Evolutionary conservation across 2,888 invertebrate genomes (phyloP), one percentile per base, ranked within the genome.

Genomic region (Cephus sareptanus): DNA sequence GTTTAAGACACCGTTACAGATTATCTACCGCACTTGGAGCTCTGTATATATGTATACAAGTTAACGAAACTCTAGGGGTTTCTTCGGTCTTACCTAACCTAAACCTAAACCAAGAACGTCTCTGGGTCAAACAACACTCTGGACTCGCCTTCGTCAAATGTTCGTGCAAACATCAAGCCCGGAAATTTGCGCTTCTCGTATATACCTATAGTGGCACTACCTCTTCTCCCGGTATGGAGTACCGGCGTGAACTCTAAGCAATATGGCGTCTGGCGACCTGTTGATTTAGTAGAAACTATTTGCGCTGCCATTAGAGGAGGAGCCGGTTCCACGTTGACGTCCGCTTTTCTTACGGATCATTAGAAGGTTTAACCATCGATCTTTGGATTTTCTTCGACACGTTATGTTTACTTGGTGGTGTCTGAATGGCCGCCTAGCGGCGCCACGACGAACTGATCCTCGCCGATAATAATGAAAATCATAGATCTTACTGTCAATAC

Each of bases 241-340:
- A 77, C 77, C 79, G 79, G 79, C 68, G 77, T 80, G 79, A 81
- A 81, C 80, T 83, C 79, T 79, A 79, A 78, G 80, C 79, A 79
- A 78, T 81, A 81, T 81, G 79, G 79, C 78, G 77, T 79, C 78
- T 75, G 77, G 79, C 81, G 82, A 85, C 85, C 83, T 85, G 85
- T 85, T 85, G 85, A 85, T 85, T 85, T 83, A 85, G 84, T 88
- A 87, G 89, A 88, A 89, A 88, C 87, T 89, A 88, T 89, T 89
- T 88, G 85, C 88, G 83, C 79, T 87, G 87, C 85, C 87, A 86
- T 88, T 88, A 89, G 86, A 79, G 79, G 80, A 79, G 69, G 2
- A 56, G 40, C 40, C 23, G 40, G 40, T 56, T 56, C 23, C 23
- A 56, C 23, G 40, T 56, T 56, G 9, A 56, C 40, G 40, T 56